Conservation (phyloP, 2,797 vertebrate species). For the Danio kyathit region DNA sequence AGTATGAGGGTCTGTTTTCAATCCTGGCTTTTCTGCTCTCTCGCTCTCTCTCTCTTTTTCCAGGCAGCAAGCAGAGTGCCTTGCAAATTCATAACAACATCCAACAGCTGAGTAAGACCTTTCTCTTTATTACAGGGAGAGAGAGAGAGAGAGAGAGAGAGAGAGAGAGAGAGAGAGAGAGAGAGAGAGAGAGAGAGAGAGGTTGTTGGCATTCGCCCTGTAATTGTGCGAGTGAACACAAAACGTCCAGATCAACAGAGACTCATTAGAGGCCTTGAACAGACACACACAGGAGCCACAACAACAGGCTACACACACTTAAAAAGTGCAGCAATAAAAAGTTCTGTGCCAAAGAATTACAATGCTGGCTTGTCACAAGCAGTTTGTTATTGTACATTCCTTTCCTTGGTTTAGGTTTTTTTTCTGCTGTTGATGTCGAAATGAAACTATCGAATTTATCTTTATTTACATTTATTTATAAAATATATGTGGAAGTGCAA, state of each 20-base stretch:
- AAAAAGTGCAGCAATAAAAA: conserved; percentile 31
- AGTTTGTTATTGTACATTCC: conserved; percentile 33
- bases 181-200: conserved; percentile 46
- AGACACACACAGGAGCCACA: conserved; percentile 4
- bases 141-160: conserved; percentile 34
- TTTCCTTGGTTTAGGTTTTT: conserved; percentile 5
- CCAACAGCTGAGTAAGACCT: conserved; percentile 86
- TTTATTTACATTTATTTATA: too few relatives aligned
- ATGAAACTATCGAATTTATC: too few relatives aligned
- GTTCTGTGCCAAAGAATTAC: conserved; percentile 30
- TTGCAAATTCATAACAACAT: conserved; percentile 86
- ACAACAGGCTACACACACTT: conserved; percentile 40
- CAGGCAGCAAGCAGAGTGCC: conserved; percentile 86
- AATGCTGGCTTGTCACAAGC: conserved; percentile 20
- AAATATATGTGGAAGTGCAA: too few relatives aligned
- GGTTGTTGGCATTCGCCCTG: conserved; percentile 64
- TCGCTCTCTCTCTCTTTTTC: conserved; percentile 71
- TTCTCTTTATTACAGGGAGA: conserved; percentile 65
- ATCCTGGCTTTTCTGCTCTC: conserved; percentile 66
- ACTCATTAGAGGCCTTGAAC: conserved; percentile 73
- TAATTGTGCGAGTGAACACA: conserved; percentile 75
- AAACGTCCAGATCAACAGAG: conserved; percentile 65
- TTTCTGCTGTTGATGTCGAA: conserved; percentile 27
- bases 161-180: conserved; percentile 29
- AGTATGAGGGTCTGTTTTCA: conserved; percentile 55